Base-by-base conservation (phyloP, 2,888 invertebrate species). In the Taenaris catops region DNA sequence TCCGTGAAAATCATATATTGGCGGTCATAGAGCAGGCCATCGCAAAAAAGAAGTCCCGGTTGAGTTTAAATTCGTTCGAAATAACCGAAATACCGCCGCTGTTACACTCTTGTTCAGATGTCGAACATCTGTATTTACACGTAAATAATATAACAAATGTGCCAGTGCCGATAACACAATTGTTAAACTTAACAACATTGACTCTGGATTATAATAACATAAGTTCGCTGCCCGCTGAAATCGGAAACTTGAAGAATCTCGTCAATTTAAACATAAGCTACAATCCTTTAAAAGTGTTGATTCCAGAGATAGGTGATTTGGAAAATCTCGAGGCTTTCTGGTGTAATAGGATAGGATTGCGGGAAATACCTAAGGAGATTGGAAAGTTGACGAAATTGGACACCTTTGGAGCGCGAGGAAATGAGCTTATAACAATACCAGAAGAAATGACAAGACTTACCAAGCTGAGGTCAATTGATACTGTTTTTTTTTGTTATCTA, bases 201-300 rank as follows among this genome's bases (percentile, higher is more conserved):
- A 89, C 91, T 2, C 58, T 92, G 51, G 92, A 92, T 57, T 92
- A 91, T 58, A 92, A 92, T 60, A 88, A 89, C 41, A 74, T 92
- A 39, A 79, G 72, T 41, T 74, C 75, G 8, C 86, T 92, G 56
- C 92, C 92, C 1, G 50, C 76, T n/a, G 89, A 89, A 46, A 79
- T 92, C 46, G 89, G 88, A 23, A 74, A 86, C 44, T 65, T 92
- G 49, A 87, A 87, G 49, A 87, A 88, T 39, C 70, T 92, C 21
- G 88, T 89, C 23, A 89, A 89, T 48, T 68, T 92, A 34, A 92
- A 92, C 56, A 63, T 92, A 24, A 92, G 92, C 61, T 91, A 92
- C 52, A 92, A 92, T 63, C 89, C 89, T 4, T 74, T 92, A 25
- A 71, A 78, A 38, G 71, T 67, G 14, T 63, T 92, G 33, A 89